Evolutionary conservation across 2,888 invertebrate genomes (phyloP), one percentile per base, ranked within the genome.

Genomic region (Melangyna quadrimaculata): DNA sequence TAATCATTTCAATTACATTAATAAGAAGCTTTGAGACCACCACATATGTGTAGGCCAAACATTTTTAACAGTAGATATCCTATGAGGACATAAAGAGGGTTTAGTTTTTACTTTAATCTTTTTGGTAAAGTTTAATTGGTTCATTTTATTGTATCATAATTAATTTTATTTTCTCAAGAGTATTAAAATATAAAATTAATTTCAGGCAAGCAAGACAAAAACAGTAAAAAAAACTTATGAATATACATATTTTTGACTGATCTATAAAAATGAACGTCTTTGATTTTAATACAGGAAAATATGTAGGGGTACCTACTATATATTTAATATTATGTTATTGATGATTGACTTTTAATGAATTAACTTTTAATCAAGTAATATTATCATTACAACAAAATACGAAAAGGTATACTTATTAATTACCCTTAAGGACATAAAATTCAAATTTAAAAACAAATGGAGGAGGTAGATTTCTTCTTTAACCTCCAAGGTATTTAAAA

Each of bases 1-100:
- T 82, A 72, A 78, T 82, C 45, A 67, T 78, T 78, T 72, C 67
- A 78, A 78, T 78, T 82, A 61, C 78, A 77, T 63, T 65, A 3
- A 17, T 14, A 27, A 37, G 57, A 51, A 57, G 59, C 59, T 37
- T 57, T 45, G 5, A 9, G 81, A 71, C 65, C 65, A 67, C 65
- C n/a, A n/a, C n/a, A n/a, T n/a, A 70, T 32, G 45, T 29, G 24
- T 43, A 35, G 29, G 37, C 0, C 7, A 45, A 17, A 51, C 59
- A 35, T 73, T 51, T 17, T 19, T 12, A 35, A 35, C 32, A 35
- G 17, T 19, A 10, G 10, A 32, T 10, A 12, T 40, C 5, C 5
- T 14, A 43, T 3, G 6, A 7, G 43, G 43, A 3, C 24, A 51
- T 51, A 27, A 24, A 27, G 22, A 2, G 14, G 22, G 3, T 22